Base-by-base conservation (phyloP, 1,140 invertebrate genomes). In the Drosophila pseudoananassae region DNA sequence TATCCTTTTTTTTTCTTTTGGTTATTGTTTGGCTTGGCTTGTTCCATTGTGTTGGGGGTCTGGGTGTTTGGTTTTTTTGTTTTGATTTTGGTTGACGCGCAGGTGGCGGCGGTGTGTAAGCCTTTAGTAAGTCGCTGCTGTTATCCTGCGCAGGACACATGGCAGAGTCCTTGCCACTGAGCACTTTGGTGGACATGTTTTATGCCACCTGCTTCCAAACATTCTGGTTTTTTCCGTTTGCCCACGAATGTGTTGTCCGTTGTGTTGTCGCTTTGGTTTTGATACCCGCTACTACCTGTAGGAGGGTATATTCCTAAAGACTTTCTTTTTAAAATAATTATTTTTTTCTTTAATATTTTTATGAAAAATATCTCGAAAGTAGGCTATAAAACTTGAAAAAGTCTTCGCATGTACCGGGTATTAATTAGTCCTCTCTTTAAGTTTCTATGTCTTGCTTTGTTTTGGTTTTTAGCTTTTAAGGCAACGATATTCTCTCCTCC, bases 401-500 rank as follows among this genome's bases (percentile, higher is more conserved):
- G 2, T 33, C 4, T 12, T 36, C 12, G 0, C 33, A 36, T n/a
- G 33, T 36, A 36, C 33, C 33, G 12, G 33, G 33, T 36, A 36
- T 36, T 36, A 12, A 4, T 4, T 12, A 33, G 9, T 38, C 59
- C 52, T 17, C 63, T 25, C 8, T 49, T 33, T 66, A 27, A 12
- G 27, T 23, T 68, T 52, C 10, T 46, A 27, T 36, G 36, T 31
- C 6, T 25, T 27, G n/a, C 51, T 60, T 58, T 27, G 10, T 56
- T 59, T 53, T 53, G 57, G 49, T 63, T 53, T 52, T 50, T 65
- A 70, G 71, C 71, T 74, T 65, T 74, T 74, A 74, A 57, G 50
- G 65, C 36, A 38, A 38, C 23, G 51, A 9, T 46, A 9, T 69
- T 20, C 63, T 65, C 46, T 73, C 7, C 3, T 20, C 5, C 15